Percentiles rank a stretch among this genome's conserved stretches.
Conservation (phyloP, 2,888 invertebrate species). For the Rhyacophila evoluta region DNA sequence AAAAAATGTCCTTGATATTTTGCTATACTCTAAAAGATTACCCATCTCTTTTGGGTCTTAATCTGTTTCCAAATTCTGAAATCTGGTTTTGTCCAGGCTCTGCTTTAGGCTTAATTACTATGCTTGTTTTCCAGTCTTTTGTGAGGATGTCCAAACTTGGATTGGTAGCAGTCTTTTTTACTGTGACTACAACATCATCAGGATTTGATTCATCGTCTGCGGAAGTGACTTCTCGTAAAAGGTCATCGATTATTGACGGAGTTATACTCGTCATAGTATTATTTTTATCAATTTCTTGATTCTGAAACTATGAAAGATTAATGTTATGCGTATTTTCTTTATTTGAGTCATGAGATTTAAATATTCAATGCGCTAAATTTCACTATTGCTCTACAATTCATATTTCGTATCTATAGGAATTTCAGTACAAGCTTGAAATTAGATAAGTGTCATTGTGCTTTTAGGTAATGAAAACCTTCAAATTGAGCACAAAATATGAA, state of each 20-base stretch:
- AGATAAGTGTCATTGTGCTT: no score
- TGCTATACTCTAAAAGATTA: no score
- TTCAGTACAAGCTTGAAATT: no score
- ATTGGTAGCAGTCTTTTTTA: constrained; percentile 47
- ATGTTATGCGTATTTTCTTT: no score
- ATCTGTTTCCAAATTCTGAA: constrained; percentile 48
- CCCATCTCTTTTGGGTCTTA: constrained; percentile 47
- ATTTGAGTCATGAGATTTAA: no score
- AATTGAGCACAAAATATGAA: no score
- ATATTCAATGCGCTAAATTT: no score
- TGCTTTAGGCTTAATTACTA: constrained; percentile 46
- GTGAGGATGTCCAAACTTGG: constrained; percentile 49
- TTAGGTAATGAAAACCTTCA: no score
- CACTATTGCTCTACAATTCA: no score
- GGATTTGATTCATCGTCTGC: constrained; percentile 25
- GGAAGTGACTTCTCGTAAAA: not conserved
- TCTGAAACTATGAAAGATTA: constrained; percentile 28
- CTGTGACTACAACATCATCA: constrained; percentile 42
- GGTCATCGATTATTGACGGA: not conserved
- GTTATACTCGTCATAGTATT: not conserved
- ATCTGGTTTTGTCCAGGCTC: constrained; percentile 33
- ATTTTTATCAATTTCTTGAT: constrained; percentile 12
- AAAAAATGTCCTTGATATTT: not conserved
- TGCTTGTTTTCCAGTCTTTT: constrained; percentile 54
- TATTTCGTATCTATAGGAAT: no score